A percentile compares a stretch with the other conserved stretches of the same genome.
Evolutionary conservation across 2,113 vertebrate genomes (phyloP).

Genomic region (Catharus minimus): DNA sequence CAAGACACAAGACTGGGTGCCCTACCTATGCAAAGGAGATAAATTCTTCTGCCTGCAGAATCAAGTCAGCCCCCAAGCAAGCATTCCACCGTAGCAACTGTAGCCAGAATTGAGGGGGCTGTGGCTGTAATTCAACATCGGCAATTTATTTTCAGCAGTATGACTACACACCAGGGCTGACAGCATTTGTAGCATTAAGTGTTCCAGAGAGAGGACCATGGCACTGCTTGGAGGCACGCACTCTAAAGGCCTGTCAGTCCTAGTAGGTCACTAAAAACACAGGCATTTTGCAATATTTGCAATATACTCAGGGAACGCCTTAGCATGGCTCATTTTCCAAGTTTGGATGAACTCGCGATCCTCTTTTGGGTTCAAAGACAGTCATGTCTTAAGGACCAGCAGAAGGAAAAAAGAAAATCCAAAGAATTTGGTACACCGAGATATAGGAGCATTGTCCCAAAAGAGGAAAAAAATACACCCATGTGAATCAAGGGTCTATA

Average conservation of each 20-base stretch:
- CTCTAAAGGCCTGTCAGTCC: neutral
- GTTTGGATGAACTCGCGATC: neutral
- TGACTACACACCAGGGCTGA: neutral
- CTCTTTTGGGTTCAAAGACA: neutral
- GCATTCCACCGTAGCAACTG: neutral
- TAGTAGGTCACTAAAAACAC: neutral
- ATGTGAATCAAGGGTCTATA: neutral
- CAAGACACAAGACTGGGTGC: neutral
- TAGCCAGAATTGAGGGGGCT: neutral
- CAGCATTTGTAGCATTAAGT: neutral
- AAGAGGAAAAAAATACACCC: neutral
- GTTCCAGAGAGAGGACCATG: neutral
- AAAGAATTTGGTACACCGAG: neutral
- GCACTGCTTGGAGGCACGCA: neutral
- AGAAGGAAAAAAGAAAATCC: neutral
- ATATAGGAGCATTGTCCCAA: neutral
- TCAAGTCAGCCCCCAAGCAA: neutral
- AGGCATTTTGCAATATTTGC: neutral
- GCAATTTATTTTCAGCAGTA: constrained; percentile 5
- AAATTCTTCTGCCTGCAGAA: neutral
- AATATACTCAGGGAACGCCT: neutral
- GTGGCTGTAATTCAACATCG: neutral
- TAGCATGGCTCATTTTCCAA: neutral
- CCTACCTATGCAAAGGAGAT: neutral
- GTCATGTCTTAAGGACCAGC: fast-evolving